phyloP scores from a whole-genome alignment of 2,888 invertebrate species.

The Cosmorhoe ocellata region DNA sequence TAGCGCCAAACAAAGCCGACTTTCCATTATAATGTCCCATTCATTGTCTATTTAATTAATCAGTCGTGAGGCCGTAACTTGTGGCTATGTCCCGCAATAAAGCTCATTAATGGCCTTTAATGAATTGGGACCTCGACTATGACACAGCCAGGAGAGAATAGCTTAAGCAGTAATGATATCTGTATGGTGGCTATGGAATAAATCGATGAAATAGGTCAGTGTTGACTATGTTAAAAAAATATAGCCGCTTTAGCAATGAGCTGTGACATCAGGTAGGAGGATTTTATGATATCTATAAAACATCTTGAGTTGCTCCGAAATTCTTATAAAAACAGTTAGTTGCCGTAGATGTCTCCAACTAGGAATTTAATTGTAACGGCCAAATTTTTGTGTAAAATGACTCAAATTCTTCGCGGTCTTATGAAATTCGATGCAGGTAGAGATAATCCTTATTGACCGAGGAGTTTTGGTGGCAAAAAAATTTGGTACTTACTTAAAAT shows the following conservation, averaged over 20 bases:
- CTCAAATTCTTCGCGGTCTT: slow-evolving; percentile 37
- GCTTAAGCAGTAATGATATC: slow-evolving; percentile 1
- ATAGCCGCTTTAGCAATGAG: not conserved
- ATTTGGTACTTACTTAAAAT: not conserved
- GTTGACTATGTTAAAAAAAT: not conserved
- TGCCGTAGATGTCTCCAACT: slow-evolving; percentile 46
- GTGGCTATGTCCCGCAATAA: slow-evolving; percentile 68
- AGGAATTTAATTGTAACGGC: slow-evolving; percentile 59
- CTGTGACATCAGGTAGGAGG: slow-evolving; percentile 57
- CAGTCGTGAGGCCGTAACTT: slow-evolving; percentile 53
- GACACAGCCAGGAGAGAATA: not conserved
- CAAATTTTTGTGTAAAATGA: slow-evolving; percentile 46
- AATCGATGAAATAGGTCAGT: not conserved
- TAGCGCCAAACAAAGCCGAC: not conserved
- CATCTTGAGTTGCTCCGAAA: slow-evolving; percentile 49
- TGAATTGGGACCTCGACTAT: slow-evolving; percentile 71
- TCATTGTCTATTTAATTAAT: slow-evolving; percentile 72
- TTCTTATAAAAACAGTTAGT: slow-evolving; percentile 64
- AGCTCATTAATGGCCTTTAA: slow-evolving; percentile 71
- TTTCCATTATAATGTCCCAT: slow-evolving; percentile 46
- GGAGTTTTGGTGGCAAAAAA: slow-evolving; percentile 7
- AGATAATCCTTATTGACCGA: slow-evolving; percentile 7
- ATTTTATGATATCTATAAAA: slow-evolving; percentile 54
- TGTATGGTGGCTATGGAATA: no score
- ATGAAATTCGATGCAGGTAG: slow-evolving; percentile 32